A percentile compares a stretch with the other conserved stretches of the same genome.
Conservation (phyloP, 2,797 vertebrate species). For the Babyrousa celebensis region DNA sequence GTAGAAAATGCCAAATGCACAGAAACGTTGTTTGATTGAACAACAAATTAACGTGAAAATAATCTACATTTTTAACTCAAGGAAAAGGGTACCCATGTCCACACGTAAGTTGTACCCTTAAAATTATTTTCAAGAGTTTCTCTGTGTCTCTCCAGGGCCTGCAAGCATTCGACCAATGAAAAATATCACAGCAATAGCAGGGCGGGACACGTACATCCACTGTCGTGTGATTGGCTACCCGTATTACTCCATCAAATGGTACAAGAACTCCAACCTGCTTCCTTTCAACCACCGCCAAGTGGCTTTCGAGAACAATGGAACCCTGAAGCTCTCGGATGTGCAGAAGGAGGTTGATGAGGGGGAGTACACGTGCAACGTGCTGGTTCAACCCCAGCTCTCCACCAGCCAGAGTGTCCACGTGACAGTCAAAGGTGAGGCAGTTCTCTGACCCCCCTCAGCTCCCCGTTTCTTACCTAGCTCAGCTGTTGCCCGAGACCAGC, state of each 20-base stretch:
- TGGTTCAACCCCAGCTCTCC: conserved; percentile 98
- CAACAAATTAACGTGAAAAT: background rate
- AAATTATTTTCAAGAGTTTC: conserved; percentile 94
- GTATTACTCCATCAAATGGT: conserved; percentile 99
- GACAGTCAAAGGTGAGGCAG: conserved; percentile 95
- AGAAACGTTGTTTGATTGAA: background rate
- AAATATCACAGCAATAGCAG: conserved; percentile 99
- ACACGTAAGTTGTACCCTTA: conserved; percentile 78
- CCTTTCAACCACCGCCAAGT: conserved; percentile 99
- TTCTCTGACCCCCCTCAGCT: rapidly evolving
- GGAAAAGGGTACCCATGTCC: conserved; percentile 69
- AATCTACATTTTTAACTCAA: conserved; percentile 40
- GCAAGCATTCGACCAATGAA: conserved; percentile 99
- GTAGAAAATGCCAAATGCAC: conserved; percentile 54
- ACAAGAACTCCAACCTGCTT: conserved; percentile 98
- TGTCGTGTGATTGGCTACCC: conserved; percentile 99
- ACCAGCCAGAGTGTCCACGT: conserved; percentile 98
- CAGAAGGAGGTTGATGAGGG: conserved; percentile 98
- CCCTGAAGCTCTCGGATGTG: conserved; percentile 97
- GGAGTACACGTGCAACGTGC: conserved; percentile 98
- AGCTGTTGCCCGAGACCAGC: rapidly evolving
- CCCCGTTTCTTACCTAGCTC: rapidly evolving
- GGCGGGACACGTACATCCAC: conserved; percentile 98
- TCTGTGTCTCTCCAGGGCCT: conserved; percentile 93
- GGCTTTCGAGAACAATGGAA: conserved; percentile 99